phyloP scores from a whole-genome alignment of 2,888 invertebrate species.

The Tetanocera ferruginea region DNA sequence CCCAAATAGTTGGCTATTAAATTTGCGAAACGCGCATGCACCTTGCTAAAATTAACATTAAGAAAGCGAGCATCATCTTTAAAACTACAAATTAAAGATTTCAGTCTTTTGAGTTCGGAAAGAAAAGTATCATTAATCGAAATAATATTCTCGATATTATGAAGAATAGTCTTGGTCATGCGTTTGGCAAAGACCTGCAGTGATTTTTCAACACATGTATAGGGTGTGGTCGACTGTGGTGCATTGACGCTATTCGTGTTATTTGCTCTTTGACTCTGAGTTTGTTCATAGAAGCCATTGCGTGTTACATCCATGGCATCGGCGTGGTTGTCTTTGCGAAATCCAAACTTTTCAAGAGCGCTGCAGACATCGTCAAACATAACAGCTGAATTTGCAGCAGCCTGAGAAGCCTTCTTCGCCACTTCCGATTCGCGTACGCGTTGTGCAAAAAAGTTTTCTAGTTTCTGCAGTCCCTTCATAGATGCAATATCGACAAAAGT shows the following conservation, averaged over 20 bases:
- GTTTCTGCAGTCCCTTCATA: constrained; percentile 77
- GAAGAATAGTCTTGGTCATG: constrained; percentile 75
- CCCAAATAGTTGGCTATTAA: constrained; percentile 75
- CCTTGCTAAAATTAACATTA: constrained; percentile 75
- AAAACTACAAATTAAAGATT: constrained; percentile 78
- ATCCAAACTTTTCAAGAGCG: constrained; percentile 49
- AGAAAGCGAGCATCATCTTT: constrained; percentile 78
- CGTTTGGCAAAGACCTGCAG: constrained; percentile 79
- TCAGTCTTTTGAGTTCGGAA: constrained; percentile 78
- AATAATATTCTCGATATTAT: constrained; percentile 73
- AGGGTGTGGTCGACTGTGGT: constrained; percentile 66
- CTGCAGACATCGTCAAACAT: constrained; percentile 55
- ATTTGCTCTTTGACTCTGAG: constrained; percentile 39
- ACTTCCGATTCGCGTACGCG: constrained; percentile 45
- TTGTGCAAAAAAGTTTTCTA: constrained; percentile 80
- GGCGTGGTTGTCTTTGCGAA: constrained; percentile 39
- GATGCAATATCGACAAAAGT: constrained; percentile 84
- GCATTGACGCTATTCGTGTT: constrained; percentile 45
- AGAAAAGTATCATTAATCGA: constrained; percentile 75
- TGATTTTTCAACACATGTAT: constrained; percentile 74
- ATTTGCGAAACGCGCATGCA: constrained; percentile 77
- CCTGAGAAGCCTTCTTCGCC: constrained; percentile 44
- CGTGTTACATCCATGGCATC: constrained; percentile 33
- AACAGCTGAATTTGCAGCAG: constrained; percentile 41
- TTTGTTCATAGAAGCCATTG: constrained; percentile 36